phyloP scores from a whole-genome alignment of 2,797 vertebrate species.

The Semaprochilodus insignis region DNA sequence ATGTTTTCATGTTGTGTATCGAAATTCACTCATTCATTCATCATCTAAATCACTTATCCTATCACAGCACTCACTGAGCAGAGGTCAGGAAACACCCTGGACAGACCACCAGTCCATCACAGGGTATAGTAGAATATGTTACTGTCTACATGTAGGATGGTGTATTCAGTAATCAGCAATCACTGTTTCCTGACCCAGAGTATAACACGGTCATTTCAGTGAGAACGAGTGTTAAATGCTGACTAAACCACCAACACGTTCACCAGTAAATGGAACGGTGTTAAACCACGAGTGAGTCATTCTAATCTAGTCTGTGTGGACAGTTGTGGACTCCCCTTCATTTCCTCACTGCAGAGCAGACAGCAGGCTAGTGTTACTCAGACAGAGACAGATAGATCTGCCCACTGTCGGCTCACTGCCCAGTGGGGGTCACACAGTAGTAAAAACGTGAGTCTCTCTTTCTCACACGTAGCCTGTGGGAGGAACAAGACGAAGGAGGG shows the following conservation, averaged over 20 bases:
- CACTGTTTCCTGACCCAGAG: too few species aligned
- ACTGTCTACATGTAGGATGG: too few species aligned
- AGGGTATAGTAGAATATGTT: too few species aligned
- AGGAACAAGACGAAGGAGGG: not conserved
- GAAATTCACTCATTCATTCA: too few species aligned
- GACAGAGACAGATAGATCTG: conserved; percentile 63
- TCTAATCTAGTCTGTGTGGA: conserved; percentile 20
- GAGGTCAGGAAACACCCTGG: too few species aligned
- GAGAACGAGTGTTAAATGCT: not conserved
- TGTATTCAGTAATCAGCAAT: too few species aligned
- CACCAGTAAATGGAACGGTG: conserved; percentile 5
- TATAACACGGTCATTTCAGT: not conserved
- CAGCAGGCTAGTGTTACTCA: conserved; percentile 64
- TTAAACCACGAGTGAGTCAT: conserved; percentile 21
- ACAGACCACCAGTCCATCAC: too few species aligned
- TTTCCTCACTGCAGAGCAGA: conserved; percentile 47
- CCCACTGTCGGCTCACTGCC: conserved; percentile 59
- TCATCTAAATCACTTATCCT: too few species aligned
- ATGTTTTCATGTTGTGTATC: too few species aligned
- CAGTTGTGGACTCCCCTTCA: conserved; percentile 42
- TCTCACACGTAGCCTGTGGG: conserved; percentile 8
- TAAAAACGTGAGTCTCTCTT: conserved; percentile 62
- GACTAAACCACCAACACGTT: not conserved
- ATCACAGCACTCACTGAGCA: too few species aligned
- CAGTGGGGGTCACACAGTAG: conserved; percentile 65